Conservation (phyloP, 1,140 invertebrate genomes). For the Drosophila seguyi region DNA sequence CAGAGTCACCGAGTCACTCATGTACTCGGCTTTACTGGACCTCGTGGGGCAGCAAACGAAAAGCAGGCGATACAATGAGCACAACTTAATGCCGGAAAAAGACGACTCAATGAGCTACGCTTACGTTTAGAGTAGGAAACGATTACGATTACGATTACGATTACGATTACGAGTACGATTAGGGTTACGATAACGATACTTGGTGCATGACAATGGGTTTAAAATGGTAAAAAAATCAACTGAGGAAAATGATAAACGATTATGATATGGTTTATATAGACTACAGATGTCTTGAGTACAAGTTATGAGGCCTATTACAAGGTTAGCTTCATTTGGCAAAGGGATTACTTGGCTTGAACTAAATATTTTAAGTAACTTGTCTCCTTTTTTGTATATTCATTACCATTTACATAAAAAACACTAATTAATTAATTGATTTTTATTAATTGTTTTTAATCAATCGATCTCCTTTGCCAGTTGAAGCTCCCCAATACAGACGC, state of each 20-base stretch:
- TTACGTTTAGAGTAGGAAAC: slow-evolving; percentile 36
- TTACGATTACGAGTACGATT: slow-evolving; percentile 1
- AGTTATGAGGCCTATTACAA: slow-evolving; percentile 3
- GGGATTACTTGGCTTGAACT: background rate
- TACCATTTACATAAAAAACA: too few relatives aligned
- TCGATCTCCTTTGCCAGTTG: slow-evolving; percentile 10
- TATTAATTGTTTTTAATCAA: background rate
- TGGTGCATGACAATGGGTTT: slow-evolving; percentile 18
- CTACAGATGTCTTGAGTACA: slow-evolving; percentile 16
- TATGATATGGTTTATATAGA: slow-evolving; percentile 2
- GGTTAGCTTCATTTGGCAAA: slow-evolving; percentile 12
- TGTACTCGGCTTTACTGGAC: background rate
- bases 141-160: slow-evolving; percentile 23
- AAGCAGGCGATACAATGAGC: slow-evolving; percentile 54
- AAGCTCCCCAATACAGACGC: slow-evolving; percentile 14
- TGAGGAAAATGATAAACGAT: slow-evolving; percentile 14
- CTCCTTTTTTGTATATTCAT: background rate
- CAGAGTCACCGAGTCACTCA: background rate
- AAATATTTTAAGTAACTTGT: background rate
- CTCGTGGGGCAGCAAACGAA: slow-evolving; percentile 36
- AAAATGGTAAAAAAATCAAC: slow-evolving; percentile 26
- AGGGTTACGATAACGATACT: slow-evolving; percentile 14
- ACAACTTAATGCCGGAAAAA: slow-evolving; percentile 30
- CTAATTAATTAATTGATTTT: too few relatives aligned
- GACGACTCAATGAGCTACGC: slow-evolving; percentile 48